phyloP scores from a whole-genome alignment of 1,140 invertebrate genomes.

The Camponotus pennsylvanicus region DNA sequence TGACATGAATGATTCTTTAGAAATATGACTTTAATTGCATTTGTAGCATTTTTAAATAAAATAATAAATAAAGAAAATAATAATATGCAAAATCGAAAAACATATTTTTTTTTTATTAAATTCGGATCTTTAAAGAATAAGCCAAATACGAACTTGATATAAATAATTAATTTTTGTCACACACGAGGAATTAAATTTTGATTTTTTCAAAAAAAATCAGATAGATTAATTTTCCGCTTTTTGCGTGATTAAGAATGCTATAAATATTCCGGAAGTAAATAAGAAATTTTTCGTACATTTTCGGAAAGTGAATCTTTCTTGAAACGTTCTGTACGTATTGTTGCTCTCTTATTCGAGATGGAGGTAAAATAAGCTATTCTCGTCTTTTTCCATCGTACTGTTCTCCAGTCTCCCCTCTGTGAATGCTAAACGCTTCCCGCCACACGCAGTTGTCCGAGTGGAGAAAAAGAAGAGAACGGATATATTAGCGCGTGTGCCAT shows the following conservation, averaged over 20 bases:
- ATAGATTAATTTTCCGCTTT: no score
- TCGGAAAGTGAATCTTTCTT: conserved; percentile 55
- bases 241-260: not conserved
- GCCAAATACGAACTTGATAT: not conserved
- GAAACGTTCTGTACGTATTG: conserved; percentile 67
- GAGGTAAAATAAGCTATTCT: conserved; percentile 63
- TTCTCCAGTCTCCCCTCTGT: not conserved
- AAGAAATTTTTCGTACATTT: not conserved
- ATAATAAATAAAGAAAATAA: no score
- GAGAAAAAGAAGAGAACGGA: conserved; percentile 57
- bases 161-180: not conserved
- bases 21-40: no score
- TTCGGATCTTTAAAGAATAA: not conserved
- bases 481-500: conserved; percentile 74
- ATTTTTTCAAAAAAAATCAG: not conserved
- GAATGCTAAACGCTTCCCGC: conserved; percentile 65
- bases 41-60: no score
- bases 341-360: conserved; percentile 47
- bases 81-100: no score
- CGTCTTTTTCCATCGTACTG: conserved; percentile 39
- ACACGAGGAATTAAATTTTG: not conserved
- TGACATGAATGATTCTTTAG: no score
- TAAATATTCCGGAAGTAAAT: not conserved
- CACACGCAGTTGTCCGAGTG: conserved; percentile 67
- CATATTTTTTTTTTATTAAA: conserved; percentile 1